Conservation (phyloP, 2,113 vertebrate genomes). For the Lophura nycthemera region DNA sequence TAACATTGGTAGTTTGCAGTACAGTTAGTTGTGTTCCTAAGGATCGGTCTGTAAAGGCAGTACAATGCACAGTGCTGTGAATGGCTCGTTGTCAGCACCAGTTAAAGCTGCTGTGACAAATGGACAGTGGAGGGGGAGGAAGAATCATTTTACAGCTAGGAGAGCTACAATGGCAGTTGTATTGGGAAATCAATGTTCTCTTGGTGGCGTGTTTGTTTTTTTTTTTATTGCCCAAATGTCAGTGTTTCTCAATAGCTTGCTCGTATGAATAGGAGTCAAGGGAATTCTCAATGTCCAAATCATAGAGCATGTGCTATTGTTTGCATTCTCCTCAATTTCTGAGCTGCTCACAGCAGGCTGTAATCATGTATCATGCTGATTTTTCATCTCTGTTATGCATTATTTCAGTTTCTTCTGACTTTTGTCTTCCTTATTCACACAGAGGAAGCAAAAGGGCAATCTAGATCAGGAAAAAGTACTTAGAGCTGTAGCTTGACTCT, state of each 20-base stretch:
- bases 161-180: constrained; percentile 21
- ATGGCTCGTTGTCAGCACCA: constrained; percentile 4
- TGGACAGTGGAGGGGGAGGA: background rate
- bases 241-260: constrained; percentile 64
- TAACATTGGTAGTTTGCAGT: background rate
- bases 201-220: constrained; percentile 8
- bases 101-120: constrained; percentile 15
- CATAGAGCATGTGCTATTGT: constrained; percentile 48
- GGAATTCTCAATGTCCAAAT: constrained; percentile 58
- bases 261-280: constrained; percentile 28
- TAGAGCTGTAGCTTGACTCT: background rate
- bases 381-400: constrained; percentile 51
- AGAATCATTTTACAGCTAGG: background rate
- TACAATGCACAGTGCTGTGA: constrained; percentile 4
- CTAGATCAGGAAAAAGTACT: background rate
- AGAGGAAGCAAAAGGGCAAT: constrained; percentile 14
- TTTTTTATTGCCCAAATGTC: constrained; percentile 31
- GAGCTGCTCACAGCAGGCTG: constrained; percentile 27
- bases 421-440: constrained; percentile 38
- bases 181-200: constrained; percentile 41
- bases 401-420: constrained; percentile 43
- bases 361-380: constrained; percentile 33
- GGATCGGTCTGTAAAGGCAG: background rate
- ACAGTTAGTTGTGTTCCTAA: background rate
- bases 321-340: constrained; percentile 39